Percentiles rank a stretch among this genome's conserved stretches.
Conservation (phyloP, 2,888 invertebrate genomes). For the Pristionchus fissidentatus region DNA sequence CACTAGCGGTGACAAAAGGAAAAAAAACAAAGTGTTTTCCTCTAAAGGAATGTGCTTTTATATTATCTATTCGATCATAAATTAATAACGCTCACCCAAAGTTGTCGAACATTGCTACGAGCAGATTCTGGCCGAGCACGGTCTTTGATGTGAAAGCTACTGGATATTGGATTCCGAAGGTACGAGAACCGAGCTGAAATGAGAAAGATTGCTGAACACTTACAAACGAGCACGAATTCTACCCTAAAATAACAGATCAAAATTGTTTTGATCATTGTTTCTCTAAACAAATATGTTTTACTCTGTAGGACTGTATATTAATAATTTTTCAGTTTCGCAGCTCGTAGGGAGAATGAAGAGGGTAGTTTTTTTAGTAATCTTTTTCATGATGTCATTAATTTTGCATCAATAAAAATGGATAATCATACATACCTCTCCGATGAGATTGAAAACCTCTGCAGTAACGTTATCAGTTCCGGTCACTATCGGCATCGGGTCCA, state of each 20-base stretch:
- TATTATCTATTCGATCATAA: neutral
- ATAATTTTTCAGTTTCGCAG: no score
- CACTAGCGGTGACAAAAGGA: no score
- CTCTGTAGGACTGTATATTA: no score
- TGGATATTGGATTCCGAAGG: slow-evolving; percentile 65
- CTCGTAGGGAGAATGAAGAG: no score
- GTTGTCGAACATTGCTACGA: slow-evolving; percentile 56
- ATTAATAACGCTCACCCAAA: slow-evolving; percentile 53
- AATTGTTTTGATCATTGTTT: no score
- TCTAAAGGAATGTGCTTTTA: no score
- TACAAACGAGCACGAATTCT: no score
- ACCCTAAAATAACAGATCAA: neutral
- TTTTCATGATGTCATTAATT: no score
- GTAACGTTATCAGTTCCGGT: neutral
- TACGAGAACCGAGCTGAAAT: slow-evolving; percentile 54
- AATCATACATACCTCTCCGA: neutral
- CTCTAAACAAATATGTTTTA: no score
- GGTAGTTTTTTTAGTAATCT: no score
- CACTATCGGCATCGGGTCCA: neutral
- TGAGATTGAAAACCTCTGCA: neutral
- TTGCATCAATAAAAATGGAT: neutral
- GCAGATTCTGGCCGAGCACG: neutral
- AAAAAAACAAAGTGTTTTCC: no score
- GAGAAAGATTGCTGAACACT: neutral
- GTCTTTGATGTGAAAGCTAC: slow-evolving; percentile 55